Evolutionary conservation across 2,797 vertebrate species (phyloP).

Genomic region (Betta splendens): DNA sequence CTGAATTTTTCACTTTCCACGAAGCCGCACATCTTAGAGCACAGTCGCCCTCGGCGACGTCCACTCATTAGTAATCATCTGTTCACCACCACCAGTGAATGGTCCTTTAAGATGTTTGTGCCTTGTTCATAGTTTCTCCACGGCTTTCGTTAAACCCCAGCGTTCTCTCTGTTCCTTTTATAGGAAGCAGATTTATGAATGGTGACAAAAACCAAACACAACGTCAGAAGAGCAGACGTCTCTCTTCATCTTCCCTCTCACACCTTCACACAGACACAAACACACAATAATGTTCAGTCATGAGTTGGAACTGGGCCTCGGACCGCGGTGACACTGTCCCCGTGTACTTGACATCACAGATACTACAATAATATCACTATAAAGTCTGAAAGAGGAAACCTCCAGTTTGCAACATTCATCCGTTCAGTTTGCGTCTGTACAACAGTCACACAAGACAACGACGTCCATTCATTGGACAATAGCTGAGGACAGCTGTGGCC

Average conservation of each 20-base stretch:
- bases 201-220: slow-evolving; percentile 1
- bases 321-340: too few species aligned
- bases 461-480: slow-evolving; percentile 22
- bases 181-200: slow-evolving; percentile 12
- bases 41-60: slow-evolving; percentile 15
- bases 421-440: too few species aligned
- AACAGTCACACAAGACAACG: too few species aligned
- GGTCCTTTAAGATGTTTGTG: slow-evolving; percentile 61
- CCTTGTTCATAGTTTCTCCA: slow-evolving; percentile 56
- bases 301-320: not conserved
- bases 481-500: not conserved
- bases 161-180: slow-evolving; percentile 26
- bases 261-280: not conserved
- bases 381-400: too few species aligned
- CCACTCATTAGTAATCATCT: slow-evolving; percentile 5
- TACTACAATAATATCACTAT: too few species aligned
- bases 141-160: slow-evolving; percentile 17
- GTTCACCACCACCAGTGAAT: slow-evolving; percentile 15
- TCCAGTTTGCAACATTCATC: too few species aligned
- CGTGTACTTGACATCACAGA: too few species aligned
- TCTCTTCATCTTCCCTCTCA: not conserved
- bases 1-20: slow-evolving; percentile 16
- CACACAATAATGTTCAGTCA: not conserved
- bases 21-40: slow-evolving; percentile 8
- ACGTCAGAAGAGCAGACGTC: slow-evolving; percentile 7